Evolutionary conservation across 2,113 vertebrate species (phyloP), one percentile per base, ranked within the genome.

Genomic region (Pluvianellus socialis): DNA sequence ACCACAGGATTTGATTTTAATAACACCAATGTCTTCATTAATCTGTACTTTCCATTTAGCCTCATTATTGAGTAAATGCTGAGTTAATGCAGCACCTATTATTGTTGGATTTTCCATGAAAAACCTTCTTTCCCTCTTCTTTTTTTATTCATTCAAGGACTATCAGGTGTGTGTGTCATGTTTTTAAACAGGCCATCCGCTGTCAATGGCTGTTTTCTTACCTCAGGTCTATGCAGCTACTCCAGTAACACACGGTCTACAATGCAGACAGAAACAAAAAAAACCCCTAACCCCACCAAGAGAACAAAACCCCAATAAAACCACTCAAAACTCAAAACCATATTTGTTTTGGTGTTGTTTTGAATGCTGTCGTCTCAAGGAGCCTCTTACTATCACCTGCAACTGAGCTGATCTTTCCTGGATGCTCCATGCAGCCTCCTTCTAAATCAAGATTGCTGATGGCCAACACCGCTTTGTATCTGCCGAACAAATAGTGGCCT

Each of bases 1-100:
- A 99, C 98, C 97, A 92, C 97, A 98, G 98, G 98, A 99, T 99
- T 99, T 98, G 98, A 99, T 99, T 99, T 99, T 99, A 99, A 99
- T 99, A 99, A 99, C 98, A 97, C 97, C 98, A 97, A 98, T 98
- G 98, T 99, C 98, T 99, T 99, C 99, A 98, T 99, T 99, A 98
- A 98, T 98, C 98, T 97, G 97, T 98, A 94, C 96, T 96, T 98
- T 98, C 98, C 98, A 98, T 98, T 98, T 98, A 98, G 98, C 95
- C 96, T 98, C 98, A 98, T 98, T 98, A 98, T 98, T 96, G 98
- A 96, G 96, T 98, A 98, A 97, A 98, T 98, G 96, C 95, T 97
- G 97, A 98, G 98, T 98, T 98, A 98, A 98, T 97, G 97, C 91
- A 95, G 97, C 96, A 97, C 95, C 96, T 95, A 92, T 98, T 96